Percentiles rank a stretch among this genome's conserved stretches.
These are phyloP conservation scores for Pseudococcus jackbeardsleyi DNA, from an alignment of 2,888 invertebrate genomes.

Conservation along the genomic window DNA sequence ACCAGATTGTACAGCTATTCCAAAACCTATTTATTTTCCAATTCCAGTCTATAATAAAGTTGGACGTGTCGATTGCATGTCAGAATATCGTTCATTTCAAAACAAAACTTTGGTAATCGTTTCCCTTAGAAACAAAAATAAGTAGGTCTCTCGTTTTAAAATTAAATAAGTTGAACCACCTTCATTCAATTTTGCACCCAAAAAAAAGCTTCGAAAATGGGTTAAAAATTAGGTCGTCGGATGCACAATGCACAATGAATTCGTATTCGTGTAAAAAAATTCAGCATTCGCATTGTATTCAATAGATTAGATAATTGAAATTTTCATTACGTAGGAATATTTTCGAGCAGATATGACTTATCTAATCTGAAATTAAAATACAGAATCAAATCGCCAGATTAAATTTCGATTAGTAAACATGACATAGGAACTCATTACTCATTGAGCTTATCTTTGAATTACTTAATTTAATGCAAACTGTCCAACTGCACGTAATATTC, in stretches of 20 bases:
- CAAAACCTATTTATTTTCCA: neutral
- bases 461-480: neutral
- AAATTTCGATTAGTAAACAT: neutral
- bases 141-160: neutral
- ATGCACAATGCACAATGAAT: too few species aligned
- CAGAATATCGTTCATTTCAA: conserved; percentile 4
- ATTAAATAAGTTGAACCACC: neutral
- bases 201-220: neutral
- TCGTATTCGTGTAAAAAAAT: too few species aligned
- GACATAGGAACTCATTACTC: neutral
- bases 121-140: neutral
- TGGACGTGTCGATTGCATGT: neutral
- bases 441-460: neutral
- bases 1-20: neutral
- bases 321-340: too few species aligned
- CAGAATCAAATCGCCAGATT: neutral
- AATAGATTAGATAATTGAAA: too few species aligned
- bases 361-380: neutral
- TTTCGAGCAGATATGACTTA: neutral
- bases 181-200: neutral
- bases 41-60: neutral
- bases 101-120: neutral
- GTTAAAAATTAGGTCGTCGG: neutral
- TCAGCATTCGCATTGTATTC: too few species aligned
- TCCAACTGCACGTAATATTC: neutral